phyloP scores from a whole-genome alignment of 2,113 vertebrate genomes.

The Datnioides undecimradiatus region DNA sequence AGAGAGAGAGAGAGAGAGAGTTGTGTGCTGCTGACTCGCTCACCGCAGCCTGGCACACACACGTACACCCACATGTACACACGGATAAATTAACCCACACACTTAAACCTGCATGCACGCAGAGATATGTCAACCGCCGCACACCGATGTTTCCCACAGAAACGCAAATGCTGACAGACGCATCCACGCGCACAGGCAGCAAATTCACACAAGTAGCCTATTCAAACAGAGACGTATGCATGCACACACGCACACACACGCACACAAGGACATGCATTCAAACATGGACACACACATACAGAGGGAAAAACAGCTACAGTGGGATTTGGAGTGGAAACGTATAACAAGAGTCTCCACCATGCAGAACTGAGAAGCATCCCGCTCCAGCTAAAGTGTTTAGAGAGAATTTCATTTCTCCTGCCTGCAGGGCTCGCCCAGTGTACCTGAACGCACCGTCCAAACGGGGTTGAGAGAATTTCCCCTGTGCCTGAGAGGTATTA shows the following conservation, averaged over 20 bases:
- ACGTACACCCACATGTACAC: background rate
- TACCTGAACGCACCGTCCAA: slow-evolving; percentile 53
- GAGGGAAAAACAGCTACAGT: background rate
- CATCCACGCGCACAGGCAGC: background rate
- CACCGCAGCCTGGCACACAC: background rate
- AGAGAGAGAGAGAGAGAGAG: no score
- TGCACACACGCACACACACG: slow-evolving; percentile 15
- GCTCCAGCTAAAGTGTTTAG: slow-evolving; percentile 21
- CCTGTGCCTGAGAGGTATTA: slow-evolving; percentile 37
- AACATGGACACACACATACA: slow-evolving; percentile 29
- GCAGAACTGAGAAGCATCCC: slow-evolving; percentile 39
- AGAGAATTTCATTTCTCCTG: slow-evolving; percentile 45
- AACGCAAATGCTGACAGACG: slow-evolving; percentile 13
- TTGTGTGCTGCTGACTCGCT: slow-evolving; percentile 6
- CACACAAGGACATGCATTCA: slow-evolving; percentile 51
- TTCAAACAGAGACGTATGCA: slow-evolving; percentile 44
- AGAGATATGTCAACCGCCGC: slow-evolving; percentile 4
- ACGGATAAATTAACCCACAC: slow-evolving; percentile 2
- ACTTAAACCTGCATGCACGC: slow-evolving; percentile 17
- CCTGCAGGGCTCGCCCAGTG: slow-evolving; percentile 27
- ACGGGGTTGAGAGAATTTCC: slow-evolving; percentile 23
- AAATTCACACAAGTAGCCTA: slow-evolving; percentile 49
- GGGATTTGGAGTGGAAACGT: slow-evolving; percentile 46
- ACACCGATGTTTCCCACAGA: background rate
- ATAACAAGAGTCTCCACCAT: slow-evolving; percentile 48